Conservation (phyloP, 2,797 vertebrate species). For the Mormyrus proboscirostris region DNA sequence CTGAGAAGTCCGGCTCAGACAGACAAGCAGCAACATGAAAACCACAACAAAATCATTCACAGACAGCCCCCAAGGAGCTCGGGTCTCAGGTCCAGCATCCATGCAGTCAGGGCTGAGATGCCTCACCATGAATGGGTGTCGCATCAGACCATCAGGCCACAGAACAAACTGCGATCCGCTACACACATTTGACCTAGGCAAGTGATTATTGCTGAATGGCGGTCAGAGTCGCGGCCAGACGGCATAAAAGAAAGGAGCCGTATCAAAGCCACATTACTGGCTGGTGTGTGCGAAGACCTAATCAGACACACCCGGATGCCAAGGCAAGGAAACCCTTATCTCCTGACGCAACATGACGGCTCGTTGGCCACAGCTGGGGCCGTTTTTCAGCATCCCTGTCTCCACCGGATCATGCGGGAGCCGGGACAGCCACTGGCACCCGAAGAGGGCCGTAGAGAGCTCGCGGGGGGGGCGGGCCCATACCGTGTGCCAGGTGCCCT, state of each 20-base stretch:
- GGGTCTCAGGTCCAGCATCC: not conserved
- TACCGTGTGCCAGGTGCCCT: constrained; percentile 91
- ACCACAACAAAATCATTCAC: not conserved
- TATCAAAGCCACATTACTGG: not conserved
- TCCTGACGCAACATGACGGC: not conserved
- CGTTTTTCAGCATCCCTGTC: not conserved
- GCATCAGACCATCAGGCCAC: not conserved
- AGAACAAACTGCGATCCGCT: not conserved
- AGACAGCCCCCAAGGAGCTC: not conserved
- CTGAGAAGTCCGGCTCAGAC: not conserved
- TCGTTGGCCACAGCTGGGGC: not conserved
- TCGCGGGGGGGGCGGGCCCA: not conserved
- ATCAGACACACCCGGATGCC: not conserved
- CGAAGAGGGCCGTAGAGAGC: not conserved
- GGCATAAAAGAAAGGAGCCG: not conserved
- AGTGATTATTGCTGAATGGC: not conserved
- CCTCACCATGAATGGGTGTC: not conserved
- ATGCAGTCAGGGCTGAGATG: not conserved
- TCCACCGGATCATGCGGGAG: not conserved
- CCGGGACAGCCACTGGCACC: not conserved
- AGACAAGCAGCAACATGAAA: not conserved
- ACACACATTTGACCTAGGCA: not conserved
- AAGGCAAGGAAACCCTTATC: not conserved
- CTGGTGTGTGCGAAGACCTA: not conserved
- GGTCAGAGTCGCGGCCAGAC: not conserved